phyloP scores from a whole-genome alignment of 2,113 vertebrate species.

The Eclectus roratus region DNA sequence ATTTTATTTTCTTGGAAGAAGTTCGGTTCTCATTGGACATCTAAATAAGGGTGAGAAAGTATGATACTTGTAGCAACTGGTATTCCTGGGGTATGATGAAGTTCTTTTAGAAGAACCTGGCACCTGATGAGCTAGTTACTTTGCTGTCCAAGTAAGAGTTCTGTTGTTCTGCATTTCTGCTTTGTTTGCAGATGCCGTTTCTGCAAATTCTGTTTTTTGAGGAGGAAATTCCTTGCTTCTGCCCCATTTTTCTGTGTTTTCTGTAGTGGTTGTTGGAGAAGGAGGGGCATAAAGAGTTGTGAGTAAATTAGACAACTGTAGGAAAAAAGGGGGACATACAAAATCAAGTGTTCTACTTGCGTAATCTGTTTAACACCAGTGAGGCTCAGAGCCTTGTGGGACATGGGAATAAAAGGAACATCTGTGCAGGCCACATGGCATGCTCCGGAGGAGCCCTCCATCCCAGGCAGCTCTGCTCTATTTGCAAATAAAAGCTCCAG shows the following conservation, averaged over 20 bases:
- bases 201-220: not conserved
- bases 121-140: not conserved
- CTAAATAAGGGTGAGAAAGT: not conserved
- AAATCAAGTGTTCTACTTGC: conserved; percentile 52
- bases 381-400: conserved; percentile 29
- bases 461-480: conserved; percentile 13
- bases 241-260: conserved; percentile 56
- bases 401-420: conserved; percentile 35
- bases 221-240: conserved; percentile 28
- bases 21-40: not conserved
- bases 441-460: not conserved
- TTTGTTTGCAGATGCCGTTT: not conserved
- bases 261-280: conserved; percentile 1
- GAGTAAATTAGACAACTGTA: conserved; percentile 68
- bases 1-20: not conserved
- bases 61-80: not conserved
- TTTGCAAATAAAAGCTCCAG: conserved; percentile 32
- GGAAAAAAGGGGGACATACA: conserved; percentile 51
- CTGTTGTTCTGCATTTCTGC: not conserved
- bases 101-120: not conserved
- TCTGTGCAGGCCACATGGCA: conserved; percentile 27
- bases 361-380: conserved; percentile 59
- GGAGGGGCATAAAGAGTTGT: conserved; percentile 19
- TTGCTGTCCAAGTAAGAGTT: not conserved
- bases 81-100: not conserved